A percentile compares a stretch with the other conserved stretches of the same genome.
Conservation (phyloP, 2,888 invertebrate species). For the Lycophotia porphyrea region DNA sequence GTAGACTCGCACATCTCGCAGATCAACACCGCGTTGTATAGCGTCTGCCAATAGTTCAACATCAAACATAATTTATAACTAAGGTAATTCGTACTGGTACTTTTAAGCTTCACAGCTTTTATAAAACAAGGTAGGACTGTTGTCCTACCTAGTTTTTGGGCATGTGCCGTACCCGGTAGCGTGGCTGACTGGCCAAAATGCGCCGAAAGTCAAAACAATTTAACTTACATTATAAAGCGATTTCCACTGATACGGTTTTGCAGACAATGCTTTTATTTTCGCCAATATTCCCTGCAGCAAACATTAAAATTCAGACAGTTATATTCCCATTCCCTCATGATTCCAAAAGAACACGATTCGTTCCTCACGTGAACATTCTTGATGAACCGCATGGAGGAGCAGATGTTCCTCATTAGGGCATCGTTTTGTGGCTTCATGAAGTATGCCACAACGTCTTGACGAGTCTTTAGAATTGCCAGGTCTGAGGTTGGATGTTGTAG, state of each 20-base stretch:
- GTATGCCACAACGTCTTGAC: conserved; percentile 93
- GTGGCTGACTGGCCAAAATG: neutral
- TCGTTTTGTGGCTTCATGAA: conserved; percentile 91
- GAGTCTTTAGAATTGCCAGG: conserved; percentile 89
- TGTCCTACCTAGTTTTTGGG: too few relatives aligned
- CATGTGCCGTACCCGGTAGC: too few relatives aligned
- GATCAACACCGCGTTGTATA: conserved; percentile 92
- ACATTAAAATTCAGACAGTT: neutral
- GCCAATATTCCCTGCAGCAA: conserved; percentile 90
- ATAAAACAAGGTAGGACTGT: too few relatives aligned
- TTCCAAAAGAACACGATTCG: neutral
- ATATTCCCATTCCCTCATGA: neutral
- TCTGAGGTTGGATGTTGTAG: conserved; percentile 93
- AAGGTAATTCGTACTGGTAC: neutral
- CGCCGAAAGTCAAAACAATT: neutral
- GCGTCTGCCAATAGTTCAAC: conserved; percentile 86
- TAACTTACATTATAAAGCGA: conserved; percentile 92
- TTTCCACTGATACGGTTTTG: conserved; percentile 92
- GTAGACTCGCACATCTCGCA: conserved; percentile 91
- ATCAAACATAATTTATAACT: neutral
- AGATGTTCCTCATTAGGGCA: conserved; percentile 91
- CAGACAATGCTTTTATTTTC: conserved; percentile 91
- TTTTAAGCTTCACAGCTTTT: neutral
- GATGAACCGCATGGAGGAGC: conserved; percentile 91
- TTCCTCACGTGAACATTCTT: conserved; percentile 91